Percentiles rank a stretch among this genome's conserved stretches.
Conservation (phyloP, 2,888 invertebrate species). For the Calameuta pallipes region DNA sequence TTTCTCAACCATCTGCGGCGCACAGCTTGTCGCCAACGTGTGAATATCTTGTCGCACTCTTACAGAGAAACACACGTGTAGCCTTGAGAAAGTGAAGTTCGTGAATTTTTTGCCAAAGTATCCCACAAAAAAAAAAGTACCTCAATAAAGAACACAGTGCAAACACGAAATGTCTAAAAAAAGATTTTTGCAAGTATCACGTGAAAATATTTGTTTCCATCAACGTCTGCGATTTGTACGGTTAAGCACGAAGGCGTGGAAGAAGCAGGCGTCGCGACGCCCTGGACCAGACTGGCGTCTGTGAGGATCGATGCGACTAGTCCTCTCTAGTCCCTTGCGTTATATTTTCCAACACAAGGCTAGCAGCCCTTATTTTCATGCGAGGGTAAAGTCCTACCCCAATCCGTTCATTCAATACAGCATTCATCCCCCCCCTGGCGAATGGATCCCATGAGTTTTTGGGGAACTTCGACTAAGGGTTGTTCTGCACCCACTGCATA, state of each 20-base stretch:
- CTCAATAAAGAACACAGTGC: background rate
- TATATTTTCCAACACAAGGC: background rate
- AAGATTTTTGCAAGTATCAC: background rate
- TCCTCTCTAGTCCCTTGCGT: background rate
- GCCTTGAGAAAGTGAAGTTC: background rate
- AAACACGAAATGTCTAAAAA: background rate
- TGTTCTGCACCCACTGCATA: background rate
- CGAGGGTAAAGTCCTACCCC: slow-evolving; percentile 3
- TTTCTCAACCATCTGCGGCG: background rate
- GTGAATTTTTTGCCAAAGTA: background rate
- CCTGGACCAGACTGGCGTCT: slow-evolving; percentile 62
- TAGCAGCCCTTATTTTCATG: background rate
- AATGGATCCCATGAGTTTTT: background rate
- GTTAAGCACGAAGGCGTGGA: background rate
- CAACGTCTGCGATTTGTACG: background rate
- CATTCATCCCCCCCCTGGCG: background rate
- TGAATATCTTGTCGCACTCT: background rate
- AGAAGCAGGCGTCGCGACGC: slow-evolving; percentile 44
- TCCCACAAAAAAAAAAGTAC: background rate
- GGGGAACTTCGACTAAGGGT: background rate
- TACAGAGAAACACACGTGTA: background rate
- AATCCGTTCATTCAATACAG: background rate
- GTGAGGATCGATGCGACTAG: slow-evolving; percentile 54
- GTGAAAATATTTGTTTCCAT: background rate
- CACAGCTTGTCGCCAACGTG: background rate